phyloP scores from a whole-genome alignment of 2,888 invertebrate species.

The Timema podura region DNA sequence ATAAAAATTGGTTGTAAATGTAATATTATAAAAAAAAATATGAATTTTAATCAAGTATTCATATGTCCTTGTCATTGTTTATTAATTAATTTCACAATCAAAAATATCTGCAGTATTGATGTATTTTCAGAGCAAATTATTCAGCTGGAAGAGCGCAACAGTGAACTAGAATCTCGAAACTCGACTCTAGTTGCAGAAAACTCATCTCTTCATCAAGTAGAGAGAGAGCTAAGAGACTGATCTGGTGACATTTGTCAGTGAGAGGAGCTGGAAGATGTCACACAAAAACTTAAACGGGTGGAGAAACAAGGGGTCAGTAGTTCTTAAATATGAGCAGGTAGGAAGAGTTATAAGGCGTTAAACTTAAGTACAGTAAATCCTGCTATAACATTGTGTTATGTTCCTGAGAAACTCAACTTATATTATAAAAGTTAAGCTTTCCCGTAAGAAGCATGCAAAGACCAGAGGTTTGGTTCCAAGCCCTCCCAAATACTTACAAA shows the following conservation, averaged over 20 bases:
- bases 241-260: constrained; percentile 44
- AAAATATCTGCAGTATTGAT: not conserved
- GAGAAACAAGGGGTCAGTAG: constrained; percentile 29
- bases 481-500: too few species aligned
- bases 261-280: constrained; percentile 45
- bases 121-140: constrained; percentile 44
- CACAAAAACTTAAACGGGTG: constrained; percentile 42
- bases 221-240: constrained; percentile 42
- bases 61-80: not conserved
- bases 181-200: constrained; percentile 46
- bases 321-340: too few species aligned
- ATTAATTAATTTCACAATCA: not conserved
- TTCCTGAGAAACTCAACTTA: too few species aligned
- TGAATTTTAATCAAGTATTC: too few species aligned
- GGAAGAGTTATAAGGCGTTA: too few species aligned
- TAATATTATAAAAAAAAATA: too few species aligned
- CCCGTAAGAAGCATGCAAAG: too few species aligned
- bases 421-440: too few species aligned
- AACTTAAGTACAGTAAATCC: too few species aligned
- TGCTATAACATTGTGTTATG: too few species aligned
- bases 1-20: too few species aligned
- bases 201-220: constrained; percentile 47
- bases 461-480: too few species aligned
- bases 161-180: constrained; percentile 48
- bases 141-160: constrained; percentile 50